Percentiles rank a stretch among this genome's conserved stretches.
phyloP scores from a whole-genome alignment of 1,140 invertebrate genomes.

The Drosophila kanapiae region DNA sequence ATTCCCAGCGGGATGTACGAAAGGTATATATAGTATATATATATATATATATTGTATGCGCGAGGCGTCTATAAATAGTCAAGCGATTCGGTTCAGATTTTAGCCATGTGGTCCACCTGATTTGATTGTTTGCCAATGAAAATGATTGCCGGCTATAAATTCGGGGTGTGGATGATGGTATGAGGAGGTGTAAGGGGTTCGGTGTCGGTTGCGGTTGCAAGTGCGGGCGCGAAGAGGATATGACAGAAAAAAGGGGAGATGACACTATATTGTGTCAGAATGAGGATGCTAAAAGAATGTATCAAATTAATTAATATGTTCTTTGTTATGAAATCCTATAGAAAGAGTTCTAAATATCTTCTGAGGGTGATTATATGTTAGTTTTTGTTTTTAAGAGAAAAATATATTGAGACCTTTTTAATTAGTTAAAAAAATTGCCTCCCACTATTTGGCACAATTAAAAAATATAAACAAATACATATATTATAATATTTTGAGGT shows the following conservation, averaged over 20 bases:
- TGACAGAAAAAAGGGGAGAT: no score
- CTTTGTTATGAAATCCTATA: background rate
- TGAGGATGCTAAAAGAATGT: no score
- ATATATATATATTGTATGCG: background rate
- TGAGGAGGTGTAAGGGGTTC: no score
- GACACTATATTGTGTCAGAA: no score
- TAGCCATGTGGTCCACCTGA: constrained; percentile 46
- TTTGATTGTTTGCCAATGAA: constrained; percentile 62
- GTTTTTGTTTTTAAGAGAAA: background rate
- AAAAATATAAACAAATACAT: background rate
- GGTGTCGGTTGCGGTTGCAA: no score
- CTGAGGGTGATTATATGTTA: no score
- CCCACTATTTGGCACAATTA: background rate
- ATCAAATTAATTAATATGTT: background rate
- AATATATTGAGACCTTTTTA: background rate
- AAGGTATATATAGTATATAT: constrained; percentile 10
- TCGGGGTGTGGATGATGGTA: background rate
- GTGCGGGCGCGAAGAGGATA: background rate
- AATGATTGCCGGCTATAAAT: constrained; percentile 70
- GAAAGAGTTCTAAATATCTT: no score
- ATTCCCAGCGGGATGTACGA: constrained; percentile 41
- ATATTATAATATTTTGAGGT: background rate
- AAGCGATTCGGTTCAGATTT: constrained; percentile 15
- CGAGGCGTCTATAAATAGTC: constrained; percentile 44
- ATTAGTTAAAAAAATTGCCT: background rate